Percentiles rank a stretch among this genome's conserved stretches.
Conservation (phyloP, 2,113 vertebrate species). For the Chaetops frenatus region DNA sequence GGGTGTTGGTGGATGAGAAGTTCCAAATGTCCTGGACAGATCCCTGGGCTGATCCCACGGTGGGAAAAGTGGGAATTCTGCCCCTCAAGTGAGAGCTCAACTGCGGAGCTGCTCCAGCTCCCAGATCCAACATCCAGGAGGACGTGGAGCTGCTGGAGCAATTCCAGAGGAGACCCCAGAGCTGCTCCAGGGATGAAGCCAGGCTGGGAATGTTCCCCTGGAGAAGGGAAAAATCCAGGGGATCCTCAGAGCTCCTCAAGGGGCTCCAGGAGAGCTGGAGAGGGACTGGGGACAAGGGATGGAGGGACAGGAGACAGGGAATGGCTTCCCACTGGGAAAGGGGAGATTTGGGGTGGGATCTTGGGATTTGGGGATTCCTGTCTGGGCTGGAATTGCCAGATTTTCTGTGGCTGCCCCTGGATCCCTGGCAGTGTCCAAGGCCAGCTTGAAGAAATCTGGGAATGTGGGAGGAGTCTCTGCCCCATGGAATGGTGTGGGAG, state of each 20-base stretch:
- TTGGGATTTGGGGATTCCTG: not conserved
- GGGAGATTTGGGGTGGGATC: too few species aligned
- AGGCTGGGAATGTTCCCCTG: not conserved
- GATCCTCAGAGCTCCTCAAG: fast-evolving
- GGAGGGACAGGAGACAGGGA: not conserved
- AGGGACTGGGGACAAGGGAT: fast-evolving
- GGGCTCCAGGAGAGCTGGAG: not conserved
- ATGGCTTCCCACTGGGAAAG: not conserved
- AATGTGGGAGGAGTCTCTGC: fast-evolving
- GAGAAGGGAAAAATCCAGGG: not conserved
- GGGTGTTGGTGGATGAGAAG: not conserved
- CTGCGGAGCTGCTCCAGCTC: not conserved
- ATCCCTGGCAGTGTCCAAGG: not conserved
- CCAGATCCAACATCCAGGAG: not conserved
- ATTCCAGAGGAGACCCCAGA: not conserved
- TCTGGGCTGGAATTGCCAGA: not conserved
- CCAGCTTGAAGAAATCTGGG: not conserved
- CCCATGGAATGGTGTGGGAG: fast-evolving
- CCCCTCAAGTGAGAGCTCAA: not conserved
- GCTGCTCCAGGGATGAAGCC: not conserved
- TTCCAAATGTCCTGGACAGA: fast-evolving
- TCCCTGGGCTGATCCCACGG: not conserved
- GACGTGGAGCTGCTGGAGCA: not conserved
- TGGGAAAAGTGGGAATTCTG: not conserved
- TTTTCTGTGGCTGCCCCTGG: not conserved